Conservation (phyloP, 2,113 vertebrate species). For the Apodemus sylvaticus region DNA sequence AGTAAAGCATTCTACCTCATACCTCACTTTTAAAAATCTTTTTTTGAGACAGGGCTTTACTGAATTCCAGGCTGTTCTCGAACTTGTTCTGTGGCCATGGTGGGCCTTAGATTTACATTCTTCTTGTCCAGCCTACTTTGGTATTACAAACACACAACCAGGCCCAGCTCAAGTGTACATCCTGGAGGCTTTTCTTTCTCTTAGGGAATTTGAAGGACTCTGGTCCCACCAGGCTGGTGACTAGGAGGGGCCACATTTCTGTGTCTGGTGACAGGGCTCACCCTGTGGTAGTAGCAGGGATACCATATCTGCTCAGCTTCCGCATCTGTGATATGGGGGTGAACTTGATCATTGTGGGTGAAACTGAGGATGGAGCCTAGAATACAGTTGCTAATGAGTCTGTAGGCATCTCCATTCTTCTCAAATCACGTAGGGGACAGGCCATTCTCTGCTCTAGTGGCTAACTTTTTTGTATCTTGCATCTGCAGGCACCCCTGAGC, state of each 20-base stretch:
- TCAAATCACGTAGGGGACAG: neutral
- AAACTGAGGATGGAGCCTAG: neutral
- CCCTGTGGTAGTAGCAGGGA: neutral
- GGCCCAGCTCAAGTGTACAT: neutral
- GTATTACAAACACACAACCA: neutral
- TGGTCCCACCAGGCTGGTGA: neutral
- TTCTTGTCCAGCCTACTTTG: neutral
- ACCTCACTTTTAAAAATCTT: neutral
- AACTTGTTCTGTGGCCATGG: neutral
- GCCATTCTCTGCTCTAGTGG: neutral
- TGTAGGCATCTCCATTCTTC: neutral
- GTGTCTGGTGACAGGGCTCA: neutral
- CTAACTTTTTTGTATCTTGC: neutral
- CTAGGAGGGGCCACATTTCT: neutral
- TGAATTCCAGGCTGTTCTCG: neutral
- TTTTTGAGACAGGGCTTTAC: neutral
- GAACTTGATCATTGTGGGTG: neutral
- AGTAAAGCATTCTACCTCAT: neutral
- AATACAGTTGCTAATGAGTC: too few relatives aligned
- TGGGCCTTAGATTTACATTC: too few relatives aligned
- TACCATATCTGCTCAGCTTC: neutral
- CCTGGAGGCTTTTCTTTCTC: neutral
- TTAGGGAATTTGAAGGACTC: neutral
- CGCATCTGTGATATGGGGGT: neutral
- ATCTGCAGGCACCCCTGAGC: conserved; percentile 78